Conservation (phyloP, 1,140 invertebrate genomes). For the Andricus grossulariae region DNA sequence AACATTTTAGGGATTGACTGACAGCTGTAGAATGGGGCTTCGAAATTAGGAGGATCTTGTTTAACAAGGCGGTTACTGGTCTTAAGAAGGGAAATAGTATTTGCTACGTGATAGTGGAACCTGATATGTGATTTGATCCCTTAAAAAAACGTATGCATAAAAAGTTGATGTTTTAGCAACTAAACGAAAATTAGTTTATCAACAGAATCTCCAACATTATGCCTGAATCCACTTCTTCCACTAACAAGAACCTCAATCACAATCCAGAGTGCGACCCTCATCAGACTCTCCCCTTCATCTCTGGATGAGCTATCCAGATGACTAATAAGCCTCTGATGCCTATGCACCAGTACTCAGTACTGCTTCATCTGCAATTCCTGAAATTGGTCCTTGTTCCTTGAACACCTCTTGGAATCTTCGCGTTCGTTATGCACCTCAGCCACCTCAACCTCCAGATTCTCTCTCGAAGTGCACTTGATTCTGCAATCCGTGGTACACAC, state of each 20-base stretch:
- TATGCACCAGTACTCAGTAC: neutral
- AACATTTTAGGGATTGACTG: constrained; percentile 9
- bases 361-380: neutral
- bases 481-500: constrained; percentile 57
- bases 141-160: no score
- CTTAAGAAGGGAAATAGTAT: neutral
- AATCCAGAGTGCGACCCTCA: neutral
- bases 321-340: constrained; percentile 9
- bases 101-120: neutral
- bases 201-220: no score
- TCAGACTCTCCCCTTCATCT: no score
- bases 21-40: neutral
- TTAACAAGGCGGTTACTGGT: neutral
- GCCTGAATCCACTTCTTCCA: no score
- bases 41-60: constrained; percentile 8
- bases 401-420: constrained; percentile 31
- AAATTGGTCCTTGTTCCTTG: constrained; percentile 22
- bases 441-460: constrained; percentile 29
- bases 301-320: neutral
- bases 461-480: constrained; percentile 67
- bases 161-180: no score
- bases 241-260: neutral
- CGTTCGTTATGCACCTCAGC: constrained; percentile 32
- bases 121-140: no score
- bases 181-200: no score